A percentile compares a stretch with the other conserved stretches of the same genome.
Conservation (phyloP, 2,888 invertebrate genomes). For the Orgyia antiqua region DNA sequence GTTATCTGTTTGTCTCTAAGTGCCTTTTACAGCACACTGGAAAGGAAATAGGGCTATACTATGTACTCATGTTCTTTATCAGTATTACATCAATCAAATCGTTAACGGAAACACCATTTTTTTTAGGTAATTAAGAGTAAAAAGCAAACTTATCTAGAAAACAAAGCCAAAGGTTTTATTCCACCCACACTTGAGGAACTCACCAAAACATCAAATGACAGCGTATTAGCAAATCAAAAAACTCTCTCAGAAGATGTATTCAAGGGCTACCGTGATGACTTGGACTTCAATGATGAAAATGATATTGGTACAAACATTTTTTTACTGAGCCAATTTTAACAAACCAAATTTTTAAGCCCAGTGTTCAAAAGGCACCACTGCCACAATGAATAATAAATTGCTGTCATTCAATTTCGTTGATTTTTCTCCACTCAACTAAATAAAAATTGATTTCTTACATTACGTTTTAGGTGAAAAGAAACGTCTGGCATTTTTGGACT, state of each 20-base stretch:
- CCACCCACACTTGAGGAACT: slow-evolving; percentile 58
- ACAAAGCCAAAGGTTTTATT: slow-evolving; percentile 64
- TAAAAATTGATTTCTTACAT: neutral
- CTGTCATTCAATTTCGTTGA: too few relatives aligned
- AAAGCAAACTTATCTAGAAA: slow-evolving; percentile 76
- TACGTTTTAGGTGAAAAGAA: slow-evolving; percentile 82
- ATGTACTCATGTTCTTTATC: too few relatives aligned
- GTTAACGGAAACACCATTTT: too few relatives aligned
- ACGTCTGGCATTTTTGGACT: slow-evolving; percentile 91
- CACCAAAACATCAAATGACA: slow-evolving; percentile 47
- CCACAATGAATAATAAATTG: too few relatives aligned
- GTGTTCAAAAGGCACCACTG: neutral
- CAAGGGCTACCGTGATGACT: slow-evolving; percentile 85
- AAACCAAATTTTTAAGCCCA: neutral
- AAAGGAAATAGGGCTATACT: too few relatives aligned
- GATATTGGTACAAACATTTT: slow-evolving; percentile 83
- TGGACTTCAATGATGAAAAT: slow-evolving; percentile 89
- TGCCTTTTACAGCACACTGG: too few relatives aligned
- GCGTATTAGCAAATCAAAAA: slow-evolving; percentile 40
- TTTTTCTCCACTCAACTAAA: too few relatives aligned
- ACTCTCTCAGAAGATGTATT: slow-evolving; percentile 74
- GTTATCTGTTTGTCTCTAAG: too few relatives aligned
- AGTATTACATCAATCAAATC: too few relatives aligned
- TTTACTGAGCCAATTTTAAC: neutral
- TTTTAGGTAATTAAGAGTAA: slow-evolving; percentile 78